Conservation (phyloP, 1,140 invertebrate species). For the Heliconius hewitsoni region DNA sequence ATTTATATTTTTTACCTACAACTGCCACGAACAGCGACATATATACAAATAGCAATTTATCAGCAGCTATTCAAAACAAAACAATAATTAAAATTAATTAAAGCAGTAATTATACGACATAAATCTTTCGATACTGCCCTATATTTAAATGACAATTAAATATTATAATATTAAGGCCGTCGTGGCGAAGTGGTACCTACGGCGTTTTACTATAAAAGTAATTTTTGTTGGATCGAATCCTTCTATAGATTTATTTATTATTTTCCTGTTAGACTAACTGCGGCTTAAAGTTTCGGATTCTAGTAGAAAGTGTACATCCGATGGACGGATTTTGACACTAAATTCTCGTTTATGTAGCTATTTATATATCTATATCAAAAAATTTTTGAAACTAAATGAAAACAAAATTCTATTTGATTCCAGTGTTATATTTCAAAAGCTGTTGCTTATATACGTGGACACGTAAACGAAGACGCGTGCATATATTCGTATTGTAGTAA, state of each 20-base stretch:
- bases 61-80: not conserved
- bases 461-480: not conserved
- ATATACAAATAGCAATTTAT: not conserved
- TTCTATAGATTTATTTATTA: no score
- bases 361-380: no score
- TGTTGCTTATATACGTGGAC: not conserved
- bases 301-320: no score
- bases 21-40: no score
- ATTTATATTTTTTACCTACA: no score
- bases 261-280: no score
- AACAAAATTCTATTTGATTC: no score
- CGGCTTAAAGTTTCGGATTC: no score
- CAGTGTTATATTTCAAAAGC: no score
- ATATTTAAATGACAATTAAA: conserved; percentile 7
- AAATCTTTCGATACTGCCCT: not conserved
- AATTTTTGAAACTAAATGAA: no score
- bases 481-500: not conserved
- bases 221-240: not conserved
- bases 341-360: not conserved
- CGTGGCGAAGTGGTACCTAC: not conserved
- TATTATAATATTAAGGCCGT: not conserved
- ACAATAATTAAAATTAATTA: not conserved
- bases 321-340: not conserved
- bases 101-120: not conserved
- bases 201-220: not conserved